These are phyloP conservation scores for Periparus ater DNA, from an alignment of 2,797 vertebrate genomes.

Conservation along the genomic window DNA sequence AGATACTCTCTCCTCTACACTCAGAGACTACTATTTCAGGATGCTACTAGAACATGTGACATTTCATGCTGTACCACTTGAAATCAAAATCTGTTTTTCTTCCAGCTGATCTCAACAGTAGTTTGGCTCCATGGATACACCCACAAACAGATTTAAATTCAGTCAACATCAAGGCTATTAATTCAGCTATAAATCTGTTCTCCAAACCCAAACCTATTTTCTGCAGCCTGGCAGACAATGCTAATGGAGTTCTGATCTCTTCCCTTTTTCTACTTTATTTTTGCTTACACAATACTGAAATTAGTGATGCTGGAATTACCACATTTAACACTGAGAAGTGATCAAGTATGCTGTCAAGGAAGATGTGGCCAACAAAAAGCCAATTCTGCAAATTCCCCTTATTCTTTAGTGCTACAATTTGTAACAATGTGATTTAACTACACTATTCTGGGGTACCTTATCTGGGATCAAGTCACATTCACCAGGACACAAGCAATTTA, in stretches of 20 bases:
- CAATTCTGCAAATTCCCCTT: neutral
- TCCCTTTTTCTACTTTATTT: neutral
- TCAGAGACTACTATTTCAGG: constrained; percentile 22
- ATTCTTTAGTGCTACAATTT: neutral
- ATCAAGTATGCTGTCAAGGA: neutral
- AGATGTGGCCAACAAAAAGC: neutral
- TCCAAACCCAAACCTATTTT: neutral
- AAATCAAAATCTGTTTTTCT: constrained; percentile 19
- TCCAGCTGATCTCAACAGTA: constrained; percentile 4
- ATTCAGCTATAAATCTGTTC: neutral
- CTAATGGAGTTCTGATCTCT: neutral
- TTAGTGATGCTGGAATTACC: neutral
- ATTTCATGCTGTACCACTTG: constrained; percentile 23
- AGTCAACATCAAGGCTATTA: neutral
- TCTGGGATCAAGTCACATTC: neutral
- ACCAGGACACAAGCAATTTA: neutral
- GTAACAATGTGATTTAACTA: neutral
- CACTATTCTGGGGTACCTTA: neutral
- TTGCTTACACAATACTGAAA: neutral
- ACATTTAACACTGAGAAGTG: neutral
- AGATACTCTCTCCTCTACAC: neutral
- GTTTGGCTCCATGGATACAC: neutral
- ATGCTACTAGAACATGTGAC: constrained; percentile 15
- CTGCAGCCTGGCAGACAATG: neutral
- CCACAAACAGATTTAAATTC: neutral